Percentiles rank a stretch among this genome's conserved stretches.
These are phyloP conservation scores for Parnassius smintheus DNA, from an alignment of 2,888 invertebrate species.

Conservation along the genomic window DNA sequence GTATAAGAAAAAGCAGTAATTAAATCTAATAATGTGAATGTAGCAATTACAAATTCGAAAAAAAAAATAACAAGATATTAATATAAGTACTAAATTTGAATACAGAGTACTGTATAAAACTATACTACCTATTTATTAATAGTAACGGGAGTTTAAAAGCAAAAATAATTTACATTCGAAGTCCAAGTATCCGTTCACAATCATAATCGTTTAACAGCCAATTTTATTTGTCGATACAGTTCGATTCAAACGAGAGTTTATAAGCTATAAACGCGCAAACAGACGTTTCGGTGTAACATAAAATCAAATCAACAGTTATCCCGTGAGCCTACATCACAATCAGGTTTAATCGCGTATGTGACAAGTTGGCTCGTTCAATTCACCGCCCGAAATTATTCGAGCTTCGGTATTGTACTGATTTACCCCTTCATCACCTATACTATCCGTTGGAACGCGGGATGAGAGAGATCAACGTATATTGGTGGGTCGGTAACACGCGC, in stretches of 20 bases:
- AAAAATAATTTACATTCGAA: constrained; percentile 57
- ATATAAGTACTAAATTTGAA: no score
- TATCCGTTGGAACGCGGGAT: constrained; percentile 36
- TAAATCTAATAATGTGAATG: no score
- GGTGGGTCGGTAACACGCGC: constrained; percentile 60
- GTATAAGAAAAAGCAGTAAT: no score
- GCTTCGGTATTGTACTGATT: constrained; percentile 20
- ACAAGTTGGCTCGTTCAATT: constrained; percentile 69
- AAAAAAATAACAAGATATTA: no score
- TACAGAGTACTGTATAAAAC: constrained; percentile 10
- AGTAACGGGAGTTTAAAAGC: constrained; percentile 43
- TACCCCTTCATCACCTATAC: constrained; percentile 27
- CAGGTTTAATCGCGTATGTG: constrained; percentile 79
- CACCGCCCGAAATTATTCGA: constrained; percentile 36
- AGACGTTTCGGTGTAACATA: constrained; percentile 79
- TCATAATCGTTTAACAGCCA: constrained; percentile 73
- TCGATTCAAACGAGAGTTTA: constrained; percentile 74
- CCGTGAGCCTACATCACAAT: constrained; percentile 79
- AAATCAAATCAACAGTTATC: constrained; percentile 82
- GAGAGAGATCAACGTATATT: constrained; percentile 39
- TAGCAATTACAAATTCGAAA: no score
- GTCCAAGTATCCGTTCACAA: constrained; percentile 58
- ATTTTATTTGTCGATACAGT: constrained; percentile 75
- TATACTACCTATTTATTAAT: constrained; percentile 30
- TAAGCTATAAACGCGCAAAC: constrained; percentile 77